phyloP scores from a whole-genome alignment of 2,113 vertebrate species.

The Platysternon megacephalum region DNA sequence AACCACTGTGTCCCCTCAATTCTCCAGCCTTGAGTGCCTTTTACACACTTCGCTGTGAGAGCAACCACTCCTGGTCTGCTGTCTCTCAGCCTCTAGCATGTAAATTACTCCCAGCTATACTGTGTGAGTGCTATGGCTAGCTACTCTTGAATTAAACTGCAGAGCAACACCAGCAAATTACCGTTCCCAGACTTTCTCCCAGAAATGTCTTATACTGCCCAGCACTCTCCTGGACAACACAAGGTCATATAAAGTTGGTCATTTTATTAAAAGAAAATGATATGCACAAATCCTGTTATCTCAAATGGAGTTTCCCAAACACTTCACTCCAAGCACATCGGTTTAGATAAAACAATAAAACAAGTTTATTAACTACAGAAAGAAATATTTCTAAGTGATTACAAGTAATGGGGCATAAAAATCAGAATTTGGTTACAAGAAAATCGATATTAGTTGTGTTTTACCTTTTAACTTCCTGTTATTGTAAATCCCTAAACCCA shows the following conservation, averaged over 20 bases:
- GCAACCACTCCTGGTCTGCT: background rate
- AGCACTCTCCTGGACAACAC: background rate
- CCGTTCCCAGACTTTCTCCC: background rate
- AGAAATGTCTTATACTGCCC: background rate
- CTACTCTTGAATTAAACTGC: no score
- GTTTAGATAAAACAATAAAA: background rate
- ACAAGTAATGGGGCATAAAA: background rate
- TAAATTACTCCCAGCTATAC: background rate
- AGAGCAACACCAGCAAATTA: background rate
- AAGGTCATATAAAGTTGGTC: background rate
- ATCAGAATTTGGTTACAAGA: background rate
- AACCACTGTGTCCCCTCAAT: no score
- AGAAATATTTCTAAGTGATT: background rate
- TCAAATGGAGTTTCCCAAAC: background rate
- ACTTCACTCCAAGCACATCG: background rate
- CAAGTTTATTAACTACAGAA: background rate
- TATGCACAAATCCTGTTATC: background rate
- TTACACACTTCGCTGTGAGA: background rate
- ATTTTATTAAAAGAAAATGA: background rate
- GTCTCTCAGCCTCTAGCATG: background rate
- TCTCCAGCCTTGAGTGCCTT: no score
- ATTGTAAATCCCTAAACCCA: no score
- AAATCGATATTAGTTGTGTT: background rate
- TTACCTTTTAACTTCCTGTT: no score
- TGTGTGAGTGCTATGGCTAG: background rate